Conservation (phyloP, 2,113 vertebrate genomes). For the Columba livia region DNA sequence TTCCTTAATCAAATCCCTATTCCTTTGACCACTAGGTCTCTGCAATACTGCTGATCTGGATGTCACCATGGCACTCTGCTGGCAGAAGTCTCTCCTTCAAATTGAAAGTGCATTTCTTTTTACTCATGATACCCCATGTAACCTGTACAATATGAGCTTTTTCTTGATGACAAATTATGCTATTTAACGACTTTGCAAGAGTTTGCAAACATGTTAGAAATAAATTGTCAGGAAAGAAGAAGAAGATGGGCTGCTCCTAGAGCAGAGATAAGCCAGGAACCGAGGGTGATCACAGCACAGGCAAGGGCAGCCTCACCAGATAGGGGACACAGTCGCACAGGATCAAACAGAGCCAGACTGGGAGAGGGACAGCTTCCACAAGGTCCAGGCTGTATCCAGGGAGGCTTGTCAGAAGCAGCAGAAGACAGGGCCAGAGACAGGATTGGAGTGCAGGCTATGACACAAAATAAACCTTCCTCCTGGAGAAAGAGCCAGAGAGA, state of each 20-base stretch:
- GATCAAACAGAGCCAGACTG: background rate
- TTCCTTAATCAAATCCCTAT: background rate
- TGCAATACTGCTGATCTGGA: background rate
- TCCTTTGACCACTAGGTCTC: background rate
- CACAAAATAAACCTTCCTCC: background rate
- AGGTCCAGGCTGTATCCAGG: background rate
- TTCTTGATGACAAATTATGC: background rate
- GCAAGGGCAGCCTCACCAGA: background rate
- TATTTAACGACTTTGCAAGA: background rate
- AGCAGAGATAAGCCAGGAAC: background rate
- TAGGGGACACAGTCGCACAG: too few relatives aligned
- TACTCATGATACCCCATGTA: background rate
- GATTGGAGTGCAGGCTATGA: background rate
- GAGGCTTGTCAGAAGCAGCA: background rate
- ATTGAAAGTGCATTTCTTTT: background rate
- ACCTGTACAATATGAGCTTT: background rate
- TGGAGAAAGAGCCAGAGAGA: background rate
- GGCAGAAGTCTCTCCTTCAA: background rate
- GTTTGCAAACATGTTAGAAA: background rate
- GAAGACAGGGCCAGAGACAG: background rate
- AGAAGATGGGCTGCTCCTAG: background rate
- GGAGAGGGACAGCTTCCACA: background rate
- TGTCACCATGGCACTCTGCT: background rate
- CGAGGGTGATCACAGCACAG: background rate
- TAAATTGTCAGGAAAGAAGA: background rate